Evolutionary conservation across 2,797 vertebrate species (phyloP).

Genomic region (Limosa lapponica): DNA sequence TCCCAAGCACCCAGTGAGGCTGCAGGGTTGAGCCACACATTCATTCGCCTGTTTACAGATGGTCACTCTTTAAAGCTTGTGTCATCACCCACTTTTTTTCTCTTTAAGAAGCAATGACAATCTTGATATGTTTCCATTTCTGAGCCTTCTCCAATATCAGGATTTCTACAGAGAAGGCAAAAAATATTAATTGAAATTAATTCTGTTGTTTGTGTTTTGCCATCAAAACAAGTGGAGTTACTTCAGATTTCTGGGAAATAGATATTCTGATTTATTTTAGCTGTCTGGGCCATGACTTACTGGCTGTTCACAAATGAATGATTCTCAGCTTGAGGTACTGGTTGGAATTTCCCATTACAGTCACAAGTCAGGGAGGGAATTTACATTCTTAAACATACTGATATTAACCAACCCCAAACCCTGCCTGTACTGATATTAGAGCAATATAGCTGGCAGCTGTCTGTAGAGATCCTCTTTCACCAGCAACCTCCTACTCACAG

Average conservation of each 20-base stretch:
- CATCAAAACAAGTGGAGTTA: conserved; percentile 15
- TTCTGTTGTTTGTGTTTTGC: conserved; percentile 4
- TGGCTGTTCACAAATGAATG: conserved; percentile 17
- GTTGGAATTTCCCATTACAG: conserved; percentile 1
- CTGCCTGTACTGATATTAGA: not conserved
- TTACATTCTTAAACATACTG: not conserved
- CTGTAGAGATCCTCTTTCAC: not conserved
- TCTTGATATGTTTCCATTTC: not conserved
- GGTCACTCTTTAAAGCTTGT: not conserved
- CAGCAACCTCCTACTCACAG: not conserved
- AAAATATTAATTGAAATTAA: conserved; percentile 27
- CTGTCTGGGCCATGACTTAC: not conserved
- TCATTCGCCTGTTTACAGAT: not conserved
- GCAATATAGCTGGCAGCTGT: not conserved
- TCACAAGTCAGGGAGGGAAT: not conserved
- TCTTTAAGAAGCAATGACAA: not conserved
- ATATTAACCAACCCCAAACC: not conserved
- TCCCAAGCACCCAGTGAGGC: not conserved
- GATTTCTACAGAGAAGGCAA: not conserved
- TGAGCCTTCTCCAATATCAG: not conserved
- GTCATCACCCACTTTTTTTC: not conserved
- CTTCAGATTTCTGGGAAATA: conserved; percentile 5
- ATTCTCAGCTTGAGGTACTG: not conserved
- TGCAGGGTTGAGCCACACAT: rapidly evolving
- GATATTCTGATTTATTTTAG: conserved; percentile 31